These are phyloP conservation scores for Psittacula cyanocephala DNA, from an alignment of 2,113 vertebrate species.

Conservation along the genomic window DNA sequence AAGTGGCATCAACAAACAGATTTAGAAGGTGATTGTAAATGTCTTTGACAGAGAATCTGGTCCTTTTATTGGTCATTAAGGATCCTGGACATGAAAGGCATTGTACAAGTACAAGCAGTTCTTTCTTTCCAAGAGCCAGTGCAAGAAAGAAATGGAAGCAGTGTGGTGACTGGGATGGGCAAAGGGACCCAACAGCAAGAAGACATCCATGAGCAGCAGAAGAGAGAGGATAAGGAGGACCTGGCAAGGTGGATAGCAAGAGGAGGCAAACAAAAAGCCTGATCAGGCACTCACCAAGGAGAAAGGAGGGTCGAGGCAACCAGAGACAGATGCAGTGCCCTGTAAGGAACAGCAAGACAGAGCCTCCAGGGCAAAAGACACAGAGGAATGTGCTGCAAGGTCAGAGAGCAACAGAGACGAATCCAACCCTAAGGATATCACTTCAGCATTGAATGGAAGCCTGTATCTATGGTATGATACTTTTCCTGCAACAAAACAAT, in stretches of 20 bases:
- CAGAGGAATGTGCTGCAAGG: constrained; percentile 26
- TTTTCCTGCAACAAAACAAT: not conserved
- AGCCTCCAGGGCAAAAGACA: not conserved
- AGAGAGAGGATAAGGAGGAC: not conserved
- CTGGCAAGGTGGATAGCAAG: not conserved
- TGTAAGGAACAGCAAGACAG: not conserved
- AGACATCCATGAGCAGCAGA: accelerated
- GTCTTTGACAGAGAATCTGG: not conserved
- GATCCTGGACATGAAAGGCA: not conserved
- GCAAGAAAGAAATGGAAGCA: not conserved
- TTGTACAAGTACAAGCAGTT: not conserved
- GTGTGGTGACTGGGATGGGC: accelerated
- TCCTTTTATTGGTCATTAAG: not conserved
- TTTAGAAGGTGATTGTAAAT: not conserved
- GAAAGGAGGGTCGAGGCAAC: not conserved
- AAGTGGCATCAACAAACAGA: not conserved
- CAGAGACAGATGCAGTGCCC: not conserved
- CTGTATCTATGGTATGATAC: not conserved
- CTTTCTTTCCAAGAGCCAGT: not conserved
- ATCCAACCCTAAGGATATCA: constrained; percentile 20
- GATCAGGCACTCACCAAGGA: not conserved
- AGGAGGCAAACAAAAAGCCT: not conserved
- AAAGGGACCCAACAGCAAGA: not conserved
- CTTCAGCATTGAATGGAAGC: not conserved
- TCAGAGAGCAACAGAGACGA: not conserved